Evolutionary conservation across 2,888 invertebrate species (phyloP).

Genomic region (Eugnorisma glareosa): DNA sequence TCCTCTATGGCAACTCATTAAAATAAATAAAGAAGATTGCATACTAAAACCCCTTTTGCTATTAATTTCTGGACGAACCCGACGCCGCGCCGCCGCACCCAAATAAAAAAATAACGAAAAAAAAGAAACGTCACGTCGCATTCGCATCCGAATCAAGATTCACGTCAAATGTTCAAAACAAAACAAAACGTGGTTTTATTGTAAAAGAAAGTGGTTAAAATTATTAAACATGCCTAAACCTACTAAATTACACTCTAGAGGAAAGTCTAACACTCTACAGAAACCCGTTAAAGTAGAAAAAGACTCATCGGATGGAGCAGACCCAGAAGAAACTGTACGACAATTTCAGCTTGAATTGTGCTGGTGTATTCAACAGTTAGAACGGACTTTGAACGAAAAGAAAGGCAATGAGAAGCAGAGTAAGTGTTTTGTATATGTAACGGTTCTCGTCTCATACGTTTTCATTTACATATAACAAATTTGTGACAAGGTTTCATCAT

Average conservation of each 20-base stretch:
- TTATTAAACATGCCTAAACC: conserved; percentile 82
- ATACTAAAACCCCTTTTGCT: neutral
- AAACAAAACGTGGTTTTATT: conserved; percentile 75
- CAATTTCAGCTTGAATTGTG: conserved; percentile 94
- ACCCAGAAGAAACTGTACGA: conserved; percentile 89
- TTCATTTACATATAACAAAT: neutral
- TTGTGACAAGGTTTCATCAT: conserved; percentile 1
- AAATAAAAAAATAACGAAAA: conserved; percentile 2
- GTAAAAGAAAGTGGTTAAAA: conserved; percentile 26
- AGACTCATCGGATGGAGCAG: conserved; percentile 73
- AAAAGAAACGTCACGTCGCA: conserved; percentile 45
- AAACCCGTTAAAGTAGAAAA: conserved; percentile 82
- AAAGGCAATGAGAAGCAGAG: conserved; percentile 91
- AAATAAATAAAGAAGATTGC: neutral
- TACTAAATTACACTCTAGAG: conserved; percentile 85
- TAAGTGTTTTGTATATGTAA: conserved; percentile 73
- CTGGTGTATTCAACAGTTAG: conserved; percentile 95
- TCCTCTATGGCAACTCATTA: neutral
- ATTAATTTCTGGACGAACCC: conserved; percentile 39
- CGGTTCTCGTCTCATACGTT: neutral
- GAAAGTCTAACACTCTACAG: conserved; percentile 83
- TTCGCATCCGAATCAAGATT: conserved; percentile 21
- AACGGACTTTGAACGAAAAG: conserved; percentile 90
- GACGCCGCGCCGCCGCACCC: conserved; percentile 62
- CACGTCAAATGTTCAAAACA: conserved; percentile 68